phyloP scores from a whole-genome alignment of 2,797 vertebrate genomes.

The Acanthurus leucopareius region DNA sequence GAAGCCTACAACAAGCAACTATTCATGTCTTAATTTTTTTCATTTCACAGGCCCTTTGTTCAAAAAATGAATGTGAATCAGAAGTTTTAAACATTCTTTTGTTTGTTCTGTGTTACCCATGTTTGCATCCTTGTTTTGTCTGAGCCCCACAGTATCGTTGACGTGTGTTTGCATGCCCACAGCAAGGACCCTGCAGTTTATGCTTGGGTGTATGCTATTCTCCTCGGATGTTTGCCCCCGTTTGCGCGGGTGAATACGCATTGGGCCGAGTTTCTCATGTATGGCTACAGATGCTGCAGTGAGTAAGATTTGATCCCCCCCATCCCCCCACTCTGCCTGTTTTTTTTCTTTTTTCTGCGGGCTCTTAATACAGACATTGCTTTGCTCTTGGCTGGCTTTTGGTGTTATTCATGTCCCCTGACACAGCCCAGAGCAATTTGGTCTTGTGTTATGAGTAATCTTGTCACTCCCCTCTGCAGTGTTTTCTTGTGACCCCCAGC shows the following conservation, averaged over 20 bases:
- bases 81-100: not conserved
- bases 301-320: constrained; percentile 41
- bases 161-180: constrained; percentile 55
- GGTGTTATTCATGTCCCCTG: constrained; percentile 52
- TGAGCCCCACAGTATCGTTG: constrained; percentile 33
- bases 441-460: constrained; percentile 53
- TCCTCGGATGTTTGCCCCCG: constrained; percentile 54
- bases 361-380: constrained; percentile 42
- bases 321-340: not conserved
- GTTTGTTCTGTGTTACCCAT: constrained; percentile 2
- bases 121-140: constrained; percentile 39
- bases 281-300: constrained; percentile 54
- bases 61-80: not conserved
- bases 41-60: not conserved
- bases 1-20: not conserved
- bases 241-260: constrained; percentile 73
- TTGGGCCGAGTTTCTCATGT: constrained; percentile 47
- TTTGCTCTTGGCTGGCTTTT: constrained; percentile 49
- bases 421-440: constrained; percentile 49
- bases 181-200: constrained; percentile 48
- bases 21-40: not conserved
- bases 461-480: constrained; percentile 33
- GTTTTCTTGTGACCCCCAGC: constrained; percentile 47
- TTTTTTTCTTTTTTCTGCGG: constrained; percentile 29
- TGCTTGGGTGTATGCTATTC: constrained; percentile 60